Evolutionary conservation across 1,140 invertebrate species (phyloP), one percentile per base, ranked within the genome.

Genomic region (Phthorimaea operculella): DNA sequence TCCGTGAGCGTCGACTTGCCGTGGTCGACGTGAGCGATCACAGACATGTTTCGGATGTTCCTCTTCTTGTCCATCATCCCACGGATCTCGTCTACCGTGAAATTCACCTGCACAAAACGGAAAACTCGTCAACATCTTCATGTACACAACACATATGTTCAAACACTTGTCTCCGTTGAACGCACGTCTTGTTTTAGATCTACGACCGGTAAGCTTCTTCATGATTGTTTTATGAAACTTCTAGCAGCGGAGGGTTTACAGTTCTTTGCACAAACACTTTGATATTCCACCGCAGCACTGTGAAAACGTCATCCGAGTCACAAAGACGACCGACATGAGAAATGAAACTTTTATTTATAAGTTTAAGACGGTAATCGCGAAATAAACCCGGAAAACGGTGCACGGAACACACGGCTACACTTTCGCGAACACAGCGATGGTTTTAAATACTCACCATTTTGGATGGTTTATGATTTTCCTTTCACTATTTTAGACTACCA

Each of bases 31-130:
- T 99, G 98, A 72, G 98, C 98, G 87, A 99, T 99, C 86, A 99
- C 98, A 82, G 98, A 99, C 98, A 99, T 99, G 89, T 99, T 99
- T 84, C 98, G 92, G 87, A 99, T 99, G 81, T 99, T 99, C 88
- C 90, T 90, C 90, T 99, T 99, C 84, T 97, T 97, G 94, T 99
- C 97, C 98, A 99, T 99, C 92, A 99, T 96, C 81, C 75, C 88
- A 90, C 98, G 95, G 90, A 99, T 99, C 90, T 99, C 97, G 90
- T 99, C 98, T 89, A 99, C 95, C 54, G 98, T 99, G 87, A 99
- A 99, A 92, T 99, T 99, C 91, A 99, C 98, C 98, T 98, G 89
- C 89, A 80, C 80, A 83, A 74, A 76, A 66, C 66, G 75, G 57
- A 69, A 68, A 73, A 58, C 53, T 71, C 57, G 66, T 72, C 64